Percentiles rank a stretch among this genome's conserved stretches.
Conservation (phyloP, 2,113 vertebrate species). For the Carettochelys insculpta region DNA sequence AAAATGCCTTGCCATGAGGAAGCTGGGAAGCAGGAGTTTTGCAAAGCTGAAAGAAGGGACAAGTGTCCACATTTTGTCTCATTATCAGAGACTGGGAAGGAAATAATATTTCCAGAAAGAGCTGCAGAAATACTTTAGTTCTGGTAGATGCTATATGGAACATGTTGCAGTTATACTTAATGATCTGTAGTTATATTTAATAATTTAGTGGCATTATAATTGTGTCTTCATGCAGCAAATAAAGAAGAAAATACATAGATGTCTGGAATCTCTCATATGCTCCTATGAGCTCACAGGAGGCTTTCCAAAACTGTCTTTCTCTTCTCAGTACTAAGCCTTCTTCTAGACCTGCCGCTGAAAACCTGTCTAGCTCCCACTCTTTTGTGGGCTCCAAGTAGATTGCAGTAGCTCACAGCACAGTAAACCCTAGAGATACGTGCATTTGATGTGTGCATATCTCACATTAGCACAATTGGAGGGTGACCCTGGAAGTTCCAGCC, state of each 20-base stretch:
- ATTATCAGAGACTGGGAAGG: neutral
- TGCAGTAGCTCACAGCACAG: neutral
- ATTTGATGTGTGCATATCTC: too few species aligned
- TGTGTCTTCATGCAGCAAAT: neutral
- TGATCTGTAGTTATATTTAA: neutral
- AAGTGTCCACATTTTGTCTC: neutral
- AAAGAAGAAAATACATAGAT: neutral
- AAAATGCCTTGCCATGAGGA: neutral
- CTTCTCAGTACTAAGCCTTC: neutral
- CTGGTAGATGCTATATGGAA: neutral
- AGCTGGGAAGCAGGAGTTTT: neutral
- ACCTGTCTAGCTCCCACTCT: neutral
- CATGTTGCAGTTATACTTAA: neutral
- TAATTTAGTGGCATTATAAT: neutral
- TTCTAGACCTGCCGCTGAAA: neutral
- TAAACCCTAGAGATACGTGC: too few species aligned
- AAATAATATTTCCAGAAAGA: neutral
- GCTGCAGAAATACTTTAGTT: neutral
- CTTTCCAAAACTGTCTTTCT: neutral
- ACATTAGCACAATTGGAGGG: too few species aligned
- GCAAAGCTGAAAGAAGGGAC: neutral
- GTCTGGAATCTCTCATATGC: neutral
- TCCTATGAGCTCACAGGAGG: neutral
- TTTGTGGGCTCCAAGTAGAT: neutral
- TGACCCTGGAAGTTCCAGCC: too few species aligned